Percentiles rank a stretch among this genome's conserved stretches.
These are phyloP conservation scores for Merodon equestris DNA, from an alignment of 2,888 invertebrate species.

Conservation along the genomic window DNA sequence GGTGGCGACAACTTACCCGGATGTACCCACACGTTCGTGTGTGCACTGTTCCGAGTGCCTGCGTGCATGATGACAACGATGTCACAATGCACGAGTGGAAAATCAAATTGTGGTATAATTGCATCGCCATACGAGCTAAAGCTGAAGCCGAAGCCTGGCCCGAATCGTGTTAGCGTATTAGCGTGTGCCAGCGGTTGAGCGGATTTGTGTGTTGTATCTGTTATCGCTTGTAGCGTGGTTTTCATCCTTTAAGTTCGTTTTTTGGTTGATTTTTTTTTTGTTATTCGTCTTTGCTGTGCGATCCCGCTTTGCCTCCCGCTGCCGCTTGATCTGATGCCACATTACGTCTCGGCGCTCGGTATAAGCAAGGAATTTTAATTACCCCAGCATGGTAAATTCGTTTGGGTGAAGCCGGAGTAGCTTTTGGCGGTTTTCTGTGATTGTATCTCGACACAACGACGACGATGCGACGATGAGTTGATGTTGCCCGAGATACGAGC, in stretches of 20 bases:
- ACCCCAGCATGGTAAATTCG: conserved; percentile 63
- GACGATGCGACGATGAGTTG: conserved; percentile 28
- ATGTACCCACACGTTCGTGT: too few species aligned
- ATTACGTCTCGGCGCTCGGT: background rate
- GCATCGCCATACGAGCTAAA: conserved; percentile 48
- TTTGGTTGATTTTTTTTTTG: too few species aligned
- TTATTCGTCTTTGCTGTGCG: too few species aligned
- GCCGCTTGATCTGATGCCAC: conserved; percentile 18
- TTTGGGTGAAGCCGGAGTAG: conserved; percentile 42
- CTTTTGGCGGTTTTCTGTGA: conserved; percentile 68
- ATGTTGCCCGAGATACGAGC: conserved; percentile 59
- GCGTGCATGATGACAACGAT: conserved; percentile 5
- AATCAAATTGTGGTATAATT: conserved; percentile 68
- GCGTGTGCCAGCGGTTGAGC: conserved; percentile 1
- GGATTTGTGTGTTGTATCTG: too few species aligned
- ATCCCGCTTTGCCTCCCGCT: too few species aligned
- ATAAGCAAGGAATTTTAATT: conserved; percentile 67
- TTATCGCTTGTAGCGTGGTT: too few species aligned
- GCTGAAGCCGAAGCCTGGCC: too few species aligned
- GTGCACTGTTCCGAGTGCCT: too few species aligned
- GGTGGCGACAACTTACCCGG: background rate
- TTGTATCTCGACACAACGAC: conserved; percentile 64
- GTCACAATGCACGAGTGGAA: conserved; percentile 55
- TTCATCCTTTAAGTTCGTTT: too few species aligned
- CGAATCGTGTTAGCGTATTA: conserved; percentile 2